phyloP scores from a whole-genome alignment of 2,797 vertebrate species.

The Saxicola maurus region DNA sequence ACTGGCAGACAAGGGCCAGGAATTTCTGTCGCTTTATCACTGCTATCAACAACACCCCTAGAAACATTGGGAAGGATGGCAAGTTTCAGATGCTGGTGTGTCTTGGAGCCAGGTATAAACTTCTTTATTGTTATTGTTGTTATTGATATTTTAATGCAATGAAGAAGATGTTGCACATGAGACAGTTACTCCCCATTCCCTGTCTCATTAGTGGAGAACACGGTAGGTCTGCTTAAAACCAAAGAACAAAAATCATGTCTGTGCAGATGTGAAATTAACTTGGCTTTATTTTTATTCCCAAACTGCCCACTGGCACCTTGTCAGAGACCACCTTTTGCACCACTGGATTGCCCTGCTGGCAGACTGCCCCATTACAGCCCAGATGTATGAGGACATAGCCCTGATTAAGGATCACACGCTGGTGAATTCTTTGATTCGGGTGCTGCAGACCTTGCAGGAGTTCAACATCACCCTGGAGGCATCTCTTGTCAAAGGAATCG shows the following conservation, averaged over 20 bases:
- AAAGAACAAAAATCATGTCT: neutral
- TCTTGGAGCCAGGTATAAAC: conserved; percentile 90
- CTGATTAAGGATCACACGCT: conserved; percentile 94
- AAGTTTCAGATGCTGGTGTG: conserved; percentile 99
- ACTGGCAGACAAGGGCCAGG: conserved; percentile 90
- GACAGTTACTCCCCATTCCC: neutral
- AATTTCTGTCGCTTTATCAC: conserved; percentile 94
- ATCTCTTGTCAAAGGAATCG: conserved; percentile 94
- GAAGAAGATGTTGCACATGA: neutral
- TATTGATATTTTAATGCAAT: neutral
- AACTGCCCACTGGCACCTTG: neutral
- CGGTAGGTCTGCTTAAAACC: neutral
- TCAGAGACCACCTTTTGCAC: conserved; percentile 94
- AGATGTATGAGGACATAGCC: conserved; percentile 97
- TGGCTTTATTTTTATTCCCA: conserved; percentile 36
- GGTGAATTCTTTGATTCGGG: conserved; percentile 95
- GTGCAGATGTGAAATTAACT: conserved; percentile 12
- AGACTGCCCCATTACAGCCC: conserved; percentile 92
- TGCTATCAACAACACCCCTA: conserved; percentile 90
- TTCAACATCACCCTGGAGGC: conserved; percentile 98
- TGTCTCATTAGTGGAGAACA: neutral
- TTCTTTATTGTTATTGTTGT: neutral
- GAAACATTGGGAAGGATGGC: conserved; percentile 97
- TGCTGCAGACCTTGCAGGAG: conserved; percentile 97
- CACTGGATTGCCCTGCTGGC: conserved; percentile 97